Conservation (phyloP, 2,888 invertebrate species). For the Xiphydria camelus region DNA sequence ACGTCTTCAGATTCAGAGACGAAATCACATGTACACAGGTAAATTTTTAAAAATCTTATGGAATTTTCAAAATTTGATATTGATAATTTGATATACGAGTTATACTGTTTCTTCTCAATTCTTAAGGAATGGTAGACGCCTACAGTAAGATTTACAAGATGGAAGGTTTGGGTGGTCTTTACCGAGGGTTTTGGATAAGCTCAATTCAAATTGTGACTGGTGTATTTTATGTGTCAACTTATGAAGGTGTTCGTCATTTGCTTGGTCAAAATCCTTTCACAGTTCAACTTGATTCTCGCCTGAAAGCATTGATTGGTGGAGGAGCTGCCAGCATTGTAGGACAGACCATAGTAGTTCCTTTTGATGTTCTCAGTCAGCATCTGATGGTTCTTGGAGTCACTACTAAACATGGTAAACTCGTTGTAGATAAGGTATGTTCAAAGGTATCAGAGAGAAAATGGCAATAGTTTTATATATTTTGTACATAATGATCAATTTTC, state of each 20-base stretch:
- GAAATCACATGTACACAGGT: slow-evolving; percentile 81
- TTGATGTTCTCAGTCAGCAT: slow-evolving; percentile 96
- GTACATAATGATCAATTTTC: too few species aligned
- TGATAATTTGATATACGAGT: background rate
- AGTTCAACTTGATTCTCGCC: slow-evolving; percentile 64
- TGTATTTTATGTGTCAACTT: slow-evolving; percentile 91
- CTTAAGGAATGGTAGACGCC: slow-evolving; percentile 79
- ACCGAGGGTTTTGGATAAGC: slow-evolving; percentile 94
- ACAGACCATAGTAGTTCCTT: slow-evolving; percentile 94
- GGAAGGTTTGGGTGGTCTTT: slow-evolving; percentile 86
- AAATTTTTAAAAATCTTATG: slow-evolving; percentile 24
- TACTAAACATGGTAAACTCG: slow-evolving; percentile 46
- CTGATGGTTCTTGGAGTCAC: slow-evolving; percentile 87
- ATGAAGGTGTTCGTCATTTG: slow-evolving; percentile 86
- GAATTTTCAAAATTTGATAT: background rate
- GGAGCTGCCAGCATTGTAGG: slow-evolving; percentile 90
- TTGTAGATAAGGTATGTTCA: slow-evolving; percentile 44
- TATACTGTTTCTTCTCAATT: background rate
- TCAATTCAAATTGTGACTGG: slow-evolving; percentile 85
- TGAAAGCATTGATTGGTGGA: slow-evolving; percentile 84
- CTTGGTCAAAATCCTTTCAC: slow-evolving; percentile 64
- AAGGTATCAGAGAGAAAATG: background rate
- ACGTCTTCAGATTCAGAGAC: slow-evolving; percentile 85
- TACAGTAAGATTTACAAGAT: slow-evolving; percentile 80
- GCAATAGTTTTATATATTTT: too few species aligned